Conservation (phyloP, 2,888 invertebrate species). For the Alloplasta piceator region DNA sequence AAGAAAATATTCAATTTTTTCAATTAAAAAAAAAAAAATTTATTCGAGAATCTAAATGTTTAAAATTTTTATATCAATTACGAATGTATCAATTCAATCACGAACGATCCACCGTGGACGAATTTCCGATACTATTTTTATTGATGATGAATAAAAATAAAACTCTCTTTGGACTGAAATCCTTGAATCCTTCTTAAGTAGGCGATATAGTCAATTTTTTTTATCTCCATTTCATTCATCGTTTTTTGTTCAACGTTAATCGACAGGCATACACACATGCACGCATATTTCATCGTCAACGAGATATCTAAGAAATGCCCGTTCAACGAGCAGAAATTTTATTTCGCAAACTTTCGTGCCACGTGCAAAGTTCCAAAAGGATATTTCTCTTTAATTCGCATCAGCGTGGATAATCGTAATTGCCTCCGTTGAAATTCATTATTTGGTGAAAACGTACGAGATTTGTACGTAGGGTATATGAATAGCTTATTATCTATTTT, state of each 20-base stretch:
- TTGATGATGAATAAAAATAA: too few relatives aligned
- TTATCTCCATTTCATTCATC: neutral
- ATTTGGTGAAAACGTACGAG: constrained; percentile 38
- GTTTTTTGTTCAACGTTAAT: neutral
- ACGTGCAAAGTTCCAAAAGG: constrained; percentile 43
- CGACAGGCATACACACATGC: neutral
- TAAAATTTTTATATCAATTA: too few relatives aligned
- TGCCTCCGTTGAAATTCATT: constrained; percentile 25
- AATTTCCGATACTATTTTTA: neutral
- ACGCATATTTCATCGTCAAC: constrained; percentile 22
- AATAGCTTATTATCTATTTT: constrained; percentile 40
- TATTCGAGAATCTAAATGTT: too few relatives aligned
- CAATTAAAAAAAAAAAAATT: too few relatives aligned
- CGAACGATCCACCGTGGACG: neutral
- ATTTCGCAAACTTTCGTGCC: constrained; percentile 13
- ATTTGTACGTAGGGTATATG: constrained; percentile 52
- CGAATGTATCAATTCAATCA: too few relatives aligned
- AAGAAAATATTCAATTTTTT: too few relatives aligned
- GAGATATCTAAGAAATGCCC: constrained; percentile 26
- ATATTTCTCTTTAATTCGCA: constrained; percentile 20
- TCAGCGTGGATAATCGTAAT: constrained; percentile 34
- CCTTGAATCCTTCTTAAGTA: too few relatives aligned
- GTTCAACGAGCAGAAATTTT: constrained; percentile 21
- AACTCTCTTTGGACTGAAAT: too few relatives aligned
- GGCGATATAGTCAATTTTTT: neutral